Conservation (phyloP, 30 jellyfish, hydroid and myxozoan genomes). For the Cassiopea xamachana region DNA sequence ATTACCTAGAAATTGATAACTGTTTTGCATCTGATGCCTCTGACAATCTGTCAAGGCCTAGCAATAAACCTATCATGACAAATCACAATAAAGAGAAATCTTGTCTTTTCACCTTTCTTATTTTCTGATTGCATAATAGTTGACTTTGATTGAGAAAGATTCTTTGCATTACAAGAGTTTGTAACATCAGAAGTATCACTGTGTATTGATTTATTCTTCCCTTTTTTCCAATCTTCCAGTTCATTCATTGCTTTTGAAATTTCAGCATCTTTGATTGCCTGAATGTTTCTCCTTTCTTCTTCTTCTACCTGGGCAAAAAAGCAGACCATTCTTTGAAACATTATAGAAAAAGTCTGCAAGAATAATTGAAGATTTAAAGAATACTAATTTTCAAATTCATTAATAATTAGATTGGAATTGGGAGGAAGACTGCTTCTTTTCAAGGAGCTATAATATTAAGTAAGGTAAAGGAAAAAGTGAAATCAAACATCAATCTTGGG, state of each 20-base stretch:
- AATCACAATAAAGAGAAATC: no score
- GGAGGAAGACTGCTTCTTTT: no score
- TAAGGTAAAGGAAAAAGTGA: no score
- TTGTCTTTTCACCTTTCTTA: neutral
- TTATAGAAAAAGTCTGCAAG: neutral
- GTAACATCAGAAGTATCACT: neutral
- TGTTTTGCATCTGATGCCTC: no score
- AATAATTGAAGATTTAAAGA: neutral
- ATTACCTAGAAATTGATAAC: no score
- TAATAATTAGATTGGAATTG: no score
- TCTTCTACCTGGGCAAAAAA: slow-evolving; percentile 63
- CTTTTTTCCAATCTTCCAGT: slow-evolving; percentile 67
- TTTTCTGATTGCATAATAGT: neutral
- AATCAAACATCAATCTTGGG: no score
- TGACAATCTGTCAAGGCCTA: no score
- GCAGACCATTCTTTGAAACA: neutral
- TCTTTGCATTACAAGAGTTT: neutral
- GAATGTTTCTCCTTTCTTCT: slow-evolving; percentile 68
- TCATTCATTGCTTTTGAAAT: slow-evolving; percentile 31
- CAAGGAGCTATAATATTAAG: no score
- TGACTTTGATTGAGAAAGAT: neutral
- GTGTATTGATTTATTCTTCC: neutral
- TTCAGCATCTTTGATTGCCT: slow-evolving; percentile 57
- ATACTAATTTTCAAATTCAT: no score
- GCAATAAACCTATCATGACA: no score